Base-by-base conservation (phyloP, 2,888 invertebrate genomes). In the Flexamia atlantica region DNA sequence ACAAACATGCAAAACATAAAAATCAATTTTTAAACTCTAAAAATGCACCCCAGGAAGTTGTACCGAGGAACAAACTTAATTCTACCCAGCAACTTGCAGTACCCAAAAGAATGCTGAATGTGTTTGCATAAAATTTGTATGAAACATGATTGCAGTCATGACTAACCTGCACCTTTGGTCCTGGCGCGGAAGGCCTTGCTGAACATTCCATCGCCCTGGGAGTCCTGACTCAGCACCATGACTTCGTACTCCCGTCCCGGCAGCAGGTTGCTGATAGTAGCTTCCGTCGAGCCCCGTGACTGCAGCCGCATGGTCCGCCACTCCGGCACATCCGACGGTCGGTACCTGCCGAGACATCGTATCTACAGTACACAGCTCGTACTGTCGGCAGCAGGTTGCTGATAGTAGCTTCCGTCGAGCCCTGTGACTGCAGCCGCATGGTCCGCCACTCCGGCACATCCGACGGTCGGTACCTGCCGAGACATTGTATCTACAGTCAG, bases 151-250 rank as follows among this genome's bases (percentile, higher is more conserved):
- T n/a, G n/a, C n/a, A n/a, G n/a, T n/a, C n/a, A n/a, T n/a, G n/a
- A n/a, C n/a, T n/a, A n/a, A n/a, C n/a, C n/a, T n/a, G 36, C 30
- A 64, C 64, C 64, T 64, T 64, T 64, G n/a, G 64, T 64, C 64
- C 64, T 64, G 14, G 64, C 64, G n/a, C 64, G 64, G 64, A 97
- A 92, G 14, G 95, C 93, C 90, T 96, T 96, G 90, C 98, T 98
- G 89, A 97, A 97, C 91, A 97, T 94, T 30, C 98, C 97, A 88
- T 97, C 97, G 9, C 97, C 97, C 85, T 94, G 92, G 88, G 95
- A 93, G 90, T 98, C 97, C 90, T 96, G 95, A 87, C 97, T 95
- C 76, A 97, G 92, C 74, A 98, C 96, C 93, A 97, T 97, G 89
- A 98, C 94, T 90, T 98, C 97, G 90, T 98, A 98, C 89, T 95